Percentiles rank a stretch among this genome's conserved stretches.
Conservation (phyloP, 2,797 vertebrate genomes). For the Naso thynnoides region DNA sequence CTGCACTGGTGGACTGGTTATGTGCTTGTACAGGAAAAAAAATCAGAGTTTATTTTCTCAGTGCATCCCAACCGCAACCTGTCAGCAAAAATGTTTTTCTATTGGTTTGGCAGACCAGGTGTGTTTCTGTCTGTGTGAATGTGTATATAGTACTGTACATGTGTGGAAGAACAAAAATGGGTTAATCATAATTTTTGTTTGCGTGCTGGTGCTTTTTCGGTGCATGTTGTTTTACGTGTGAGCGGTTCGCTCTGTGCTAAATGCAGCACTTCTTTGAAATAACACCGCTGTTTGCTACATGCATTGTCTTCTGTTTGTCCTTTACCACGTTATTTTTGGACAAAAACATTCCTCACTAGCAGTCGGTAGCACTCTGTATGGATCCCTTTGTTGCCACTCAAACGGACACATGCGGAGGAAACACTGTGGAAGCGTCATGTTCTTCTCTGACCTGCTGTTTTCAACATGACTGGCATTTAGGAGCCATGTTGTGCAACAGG, state of each 20-base stretch:
- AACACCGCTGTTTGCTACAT: conserved; percentile 16
- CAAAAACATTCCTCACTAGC: conserved; percentile 51
- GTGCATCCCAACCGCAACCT: conserved; percentile 46
- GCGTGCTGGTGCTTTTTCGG: conserved; percentile 63
- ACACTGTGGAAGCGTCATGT: conserved; percentile 13
- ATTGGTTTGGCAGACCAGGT: conserved; percentile 54
- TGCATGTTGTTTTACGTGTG: conserved; percentile 61
- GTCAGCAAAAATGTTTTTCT: conserved; percentile 52
- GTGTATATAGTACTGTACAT: conserved; percentile 52
- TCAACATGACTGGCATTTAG: conserved; percentile 55
- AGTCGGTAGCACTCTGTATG: conserved; percentile 38
- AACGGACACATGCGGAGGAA: conserved; percentile 20
- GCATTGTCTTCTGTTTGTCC: conserved; percentile 28
- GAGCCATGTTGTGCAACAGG: conserved; percentile 46
- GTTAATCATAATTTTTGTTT: conserved; percentile 8
- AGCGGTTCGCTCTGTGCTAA: conserved; percentile 28
- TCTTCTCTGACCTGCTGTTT: conserved; percentile 46
- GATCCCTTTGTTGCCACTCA: conserved; percentile 20
- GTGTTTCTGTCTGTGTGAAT: conserved; percentile 56
- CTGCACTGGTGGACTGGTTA: conserved; percentile 39
- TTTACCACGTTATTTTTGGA: not conserved
- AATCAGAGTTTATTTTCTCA: conserved; percentile 70
- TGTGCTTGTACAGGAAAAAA: conserved; percentile 49
- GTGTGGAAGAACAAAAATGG: conserved; percentile 59
- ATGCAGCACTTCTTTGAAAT: conserved; percentile 28